phyloP scores from a whole-genome alignment of 2,888 invertebrate genomes.

The Cryptophagus acutangulus region DNA sequence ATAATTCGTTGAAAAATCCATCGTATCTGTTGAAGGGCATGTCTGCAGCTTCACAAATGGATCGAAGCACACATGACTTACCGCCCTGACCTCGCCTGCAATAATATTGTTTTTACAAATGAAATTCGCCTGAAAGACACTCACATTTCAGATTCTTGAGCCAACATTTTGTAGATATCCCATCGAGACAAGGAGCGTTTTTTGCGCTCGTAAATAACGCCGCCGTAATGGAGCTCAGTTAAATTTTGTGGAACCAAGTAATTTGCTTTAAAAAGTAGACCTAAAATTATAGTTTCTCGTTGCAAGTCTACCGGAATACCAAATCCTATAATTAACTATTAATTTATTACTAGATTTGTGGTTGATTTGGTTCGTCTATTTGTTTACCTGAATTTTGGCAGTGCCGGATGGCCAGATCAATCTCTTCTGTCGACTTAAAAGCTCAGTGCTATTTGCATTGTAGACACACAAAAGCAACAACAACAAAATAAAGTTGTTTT shows the following conservation, averaged over 20 bases:
- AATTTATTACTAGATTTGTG: conserved; percentile 18
- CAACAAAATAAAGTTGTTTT: too few relatives aligned
- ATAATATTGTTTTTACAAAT: conserved; percentile 11
- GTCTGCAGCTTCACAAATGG: conserved; percentile 63
- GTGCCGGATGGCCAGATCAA: conserved; percentile 2
- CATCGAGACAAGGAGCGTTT: conserved; percentile 47
- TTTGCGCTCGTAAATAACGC: conserved; percentile 23
- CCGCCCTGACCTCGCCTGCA: conserved; percentile 55
- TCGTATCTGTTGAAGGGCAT: conserved; percentile 56
- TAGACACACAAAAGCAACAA: background rate
- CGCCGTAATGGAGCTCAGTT: conserved; percentile 28
- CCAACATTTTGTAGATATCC: conserved; percentile 62
- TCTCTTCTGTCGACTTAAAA: background rate
- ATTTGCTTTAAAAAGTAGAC: conserved; percentile 49
- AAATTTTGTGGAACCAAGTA: conserved; percentile 39
- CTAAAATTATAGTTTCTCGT: conserved; percentile 47
- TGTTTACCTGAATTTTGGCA: conserved; percentile 7
- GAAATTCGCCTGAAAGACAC: conserved; percentile 14
- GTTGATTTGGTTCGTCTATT: background rate
- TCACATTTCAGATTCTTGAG: conserved; percentile 57
- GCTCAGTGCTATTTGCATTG: background rate
- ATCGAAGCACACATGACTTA: conserved; percentile 60
- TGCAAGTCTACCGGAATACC: conserved; percentile 50
- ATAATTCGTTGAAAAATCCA: conserved; percentile 61
- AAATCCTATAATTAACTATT: conserved; percentile 49